Evolutionary conservation across 2,888 invertebrate genomes (phyloP), one percentile per base, ranked within the genome.

Genomic region (Acanthopleura granulata): DNA sequence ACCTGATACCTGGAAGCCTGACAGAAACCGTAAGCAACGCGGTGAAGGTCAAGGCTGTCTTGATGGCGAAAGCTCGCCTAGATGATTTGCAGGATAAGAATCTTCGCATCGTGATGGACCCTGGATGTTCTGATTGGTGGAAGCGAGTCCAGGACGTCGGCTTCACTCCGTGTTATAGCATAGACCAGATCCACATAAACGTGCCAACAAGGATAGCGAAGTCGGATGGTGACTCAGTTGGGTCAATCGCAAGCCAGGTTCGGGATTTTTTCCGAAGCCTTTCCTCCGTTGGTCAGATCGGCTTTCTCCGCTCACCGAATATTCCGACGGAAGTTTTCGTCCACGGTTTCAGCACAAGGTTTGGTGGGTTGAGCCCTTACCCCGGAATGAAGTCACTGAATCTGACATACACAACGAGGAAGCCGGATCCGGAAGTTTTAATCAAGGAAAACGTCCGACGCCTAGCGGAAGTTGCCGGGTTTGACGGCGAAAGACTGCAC

Each of bases 391-490:
- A 76, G n/a, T 80, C 82, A 15, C 61, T 84, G 70, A 84, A 84
- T 73, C 76, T 83, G 71, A 18, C 75, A 16, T 80, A 79, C 74
- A 78, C 82, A 12, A 70, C 73, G 16, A 72, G 74, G 14, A 84
- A 84, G 74, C 74, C 76, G 14, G 84, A 84, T 72, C 72, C 84
- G 0, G 51, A 66, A 22, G n/a, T 80, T 50, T 79, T 83, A 14
- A 76, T 82, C 18, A 73, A 77, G 4, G 84, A 84, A 74, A 83
- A 84, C 75, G 72, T 77, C 0, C 62, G 80, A 27, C 76, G 83
- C 1, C 61, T 84, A 69, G 80, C 79, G 12, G 27, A 62, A 0
- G 49, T 71, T 49, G 78, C 71, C 12, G 72, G 72, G 3, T 80
- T 80, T 70, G 72, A 77, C 27, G 72, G 50, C 1, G 74, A 73